Conservation (phyloP, 1,140 invertebrate species). For the Apis mellifera region DNA sequence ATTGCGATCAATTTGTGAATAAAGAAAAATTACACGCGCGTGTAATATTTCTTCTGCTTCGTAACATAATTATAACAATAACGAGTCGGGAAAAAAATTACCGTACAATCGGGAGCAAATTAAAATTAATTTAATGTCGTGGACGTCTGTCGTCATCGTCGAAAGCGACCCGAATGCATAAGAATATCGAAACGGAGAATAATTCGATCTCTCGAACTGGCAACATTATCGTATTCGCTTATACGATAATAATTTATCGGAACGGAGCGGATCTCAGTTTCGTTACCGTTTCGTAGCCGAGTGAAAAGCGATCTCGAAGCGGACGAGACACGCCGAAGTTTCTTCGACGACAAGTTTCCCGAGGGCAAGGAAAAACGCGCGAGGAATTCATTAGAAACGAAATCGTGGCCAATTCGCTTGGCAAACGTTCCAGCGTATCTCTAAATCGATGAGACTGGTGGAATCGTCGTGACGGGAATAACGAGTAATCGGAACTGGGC, state of each 20-base stretch:
- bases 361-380: background rate
- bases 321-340: background rate
- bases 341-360: background rate
- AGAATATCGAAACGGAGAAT: slow-evolving; percentile 28
- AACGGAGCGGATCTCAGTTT: too few relatives aligned
- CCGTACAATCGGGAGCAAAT: slow-evolving; percentile 35
- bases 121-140: slow-evolving; percentile 20
- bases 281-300: too few relatives aligned
- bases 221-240: background rate
- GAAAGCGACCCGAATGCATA: slow-evolving; percentile 22
- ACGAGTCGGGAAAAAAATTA: background rate
- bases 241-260: too few relatives aligned
- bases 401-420: background rate
- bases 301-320: too few relatives aligned
- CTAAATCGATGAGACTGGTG: slow-evolving; percentile 1
- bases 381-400: slow-evolving; percentile 36
- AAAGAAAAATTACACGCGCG: too few relatives aligned
- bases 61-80: background rate
- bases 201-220: slow-evolving; percentile 50
- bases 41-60: background rate
- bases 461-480: slow-evolving; percentile 10
- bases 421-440: background rate
- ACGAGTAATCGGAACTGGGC: background rate
- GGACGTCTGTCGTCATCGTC: background rate
- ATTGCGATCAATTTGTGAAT: background rate